phyloP scores from a whole-genome alignment of 2,888 invertebrate species.

The Nephrotoma guestfalica region DNA sequence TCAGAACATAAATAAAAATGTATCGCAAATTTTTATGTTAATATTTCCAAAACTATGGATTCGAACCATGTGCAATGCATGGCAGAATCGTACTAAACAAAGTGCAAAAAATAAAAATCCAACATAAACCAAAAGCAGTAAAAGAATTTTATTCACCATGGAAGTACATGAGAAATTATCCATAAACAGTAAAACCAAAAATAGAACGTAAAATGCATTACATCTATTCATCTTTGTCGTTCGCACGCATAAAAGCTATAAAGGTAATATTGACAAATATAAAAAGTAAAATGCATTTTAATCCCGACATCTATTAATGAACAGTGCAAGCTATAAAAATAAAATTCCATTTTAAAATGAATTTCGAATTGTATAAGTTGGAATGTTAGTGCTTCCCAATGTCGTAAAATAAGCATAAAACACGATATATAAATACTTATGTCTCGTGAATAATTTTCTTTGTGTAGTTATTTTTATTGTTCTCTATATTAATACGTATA shows the following conservation, averaged over 20 bases:
- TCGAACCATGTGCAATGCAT: neutral
- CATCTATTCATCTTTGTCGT: neutral
- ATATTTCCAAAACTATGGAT: neutral
- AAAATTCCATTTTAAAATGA: neutral
- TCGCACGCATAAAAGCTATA: neutral
- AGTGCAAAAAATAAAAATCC: neutral
- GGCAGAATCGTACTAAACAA: neutral
- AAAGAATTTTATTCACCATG: neutral
- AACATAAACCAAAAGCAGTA: neutral
- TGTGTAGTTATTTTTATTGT: no score
- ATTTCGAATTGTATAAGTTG: neutral
- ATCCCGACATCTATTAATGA: constrained; percentile 1
- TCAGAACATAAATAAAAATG: neutral
- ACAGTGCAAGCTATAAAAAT: neutral
- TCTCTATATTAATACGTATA: no score
- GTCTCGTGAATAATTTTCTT: neutral
- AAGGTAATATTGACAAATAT: neutral
- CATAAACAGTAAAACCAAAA: neutral
- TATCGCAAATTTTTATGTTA: neutral
- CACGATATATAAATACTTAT: neutral
- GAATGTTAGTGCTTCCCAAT: neutral
- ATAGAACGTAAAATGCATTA: neutral
- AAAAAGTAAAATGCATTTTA: neutral
- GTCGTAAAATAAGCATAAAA: neutral
- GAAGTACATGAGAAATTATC: neutral